Conservation (phyloP, 2,888 invertebrate species). For the Sinodicranocentrus sp. region DNA sequence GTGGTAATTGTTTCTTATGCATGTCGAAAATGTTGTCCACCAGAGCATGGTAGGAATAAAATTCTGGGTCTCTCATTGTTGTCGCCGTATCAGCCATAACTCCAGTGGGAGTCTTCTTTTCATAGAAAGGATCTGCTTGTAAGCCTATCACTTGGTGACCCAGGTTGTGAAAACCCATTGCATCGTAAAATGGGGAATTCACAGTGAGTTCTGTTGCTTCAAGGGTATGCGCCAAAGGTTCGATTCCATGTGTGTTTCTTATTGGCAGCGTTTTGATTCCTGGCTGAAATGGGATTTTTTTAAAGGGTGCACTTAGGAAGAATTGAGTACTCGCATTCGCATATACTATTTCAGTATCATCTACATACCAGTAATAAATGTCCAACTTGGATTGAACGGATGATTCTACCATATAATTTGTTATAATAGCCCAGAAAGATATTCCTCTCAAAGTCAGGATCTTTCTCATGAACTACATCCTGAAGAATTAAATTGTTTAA, state of each 20-base stretch:
- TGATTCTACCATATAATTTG: conserved; percentile 23
- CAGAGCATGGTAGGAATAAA: conserved; percentile 88
- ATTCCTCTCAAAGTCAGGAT: conserved; percentile 46
- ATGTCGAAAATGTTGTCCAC: conserved; percentile 88
- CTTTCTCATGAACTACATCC: conserved; percentile 44
- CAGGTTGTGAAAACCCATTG: conserved; percentile 59
- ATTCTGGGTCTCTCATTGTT: conserved; percentile 90
- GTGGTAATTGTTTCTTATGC: conserved; percentile 85
- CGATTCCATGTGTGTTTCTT: conserved; percentile 86
- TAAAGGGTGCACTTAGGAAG: too few relatives aligned
- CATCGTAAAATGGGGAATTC: conserved; percentile 82
- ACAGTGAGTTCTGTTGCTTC: conserved; percentile 82
- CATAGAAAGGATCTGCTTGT: conserved; percentile 46
- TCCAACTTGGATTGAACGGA: conserved; percentile 42
- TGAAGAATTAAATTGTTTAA: neutral
- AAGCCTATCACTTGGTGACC: conserved; percentile 63
- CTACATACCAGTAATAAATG: conserved; percentile 42
- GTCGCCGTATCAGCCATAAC: conserved; percentile 89
- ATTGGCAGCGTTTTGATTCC: conserved; percentile 31
- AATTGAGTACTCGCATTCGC: too few relatives aligned
- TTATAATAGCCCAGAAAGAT: conserved; percentile 32
- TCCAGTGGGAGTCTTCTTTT: neutral
- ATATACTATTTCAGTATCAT: too few relatives aligned
- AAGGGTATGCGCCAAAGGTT: conserved; percentile 88
- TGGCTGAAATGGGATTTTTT: too few relatives aligned